Evolutionary conservation across 2,888 invertebrate species (phyloP), one percentile per base, ranked within the genome.

Genomic region (Alitta virens): DNA sequence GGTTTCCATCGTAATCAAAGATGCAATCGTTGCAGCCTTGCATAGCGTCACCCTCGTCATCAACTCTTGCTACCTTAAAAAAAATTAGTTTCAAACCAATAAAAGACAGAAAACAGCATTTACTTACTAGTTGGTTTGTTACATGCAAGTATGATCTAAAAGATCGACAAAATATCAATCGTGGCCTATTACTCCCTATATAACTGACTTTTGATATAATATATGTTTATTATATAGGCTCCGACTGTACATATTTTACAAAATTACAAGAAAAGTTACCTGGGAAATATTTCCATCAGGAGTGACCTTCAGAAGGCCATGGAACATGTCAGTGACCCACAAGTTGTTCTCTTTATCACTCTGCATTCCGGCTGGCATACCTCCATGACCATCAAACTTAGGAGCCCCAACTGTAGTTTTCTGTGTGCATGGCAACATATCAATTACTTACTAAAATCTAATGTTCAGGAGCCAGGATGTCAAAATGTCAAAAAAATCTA

Each of bases 321-420:
- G 75, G 46, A 77, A 71, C 78, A 78, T 78, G 63, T 78, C 78
- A 26, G 78, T 77, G 25, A 78, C 73, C 73, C 74, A 78, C 23
- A 78, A 64, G 56, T 73, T 70, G 58, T 72, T 72, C 5, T 76
- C 70, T 23, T 69, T 68, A 61, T 78, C 77, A 67, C 72, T 72
- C 66, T 78, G 78, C 64, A 76, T 76, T 0, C 78, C 78, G 18
- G 78, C 78, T 23, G 78, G 78, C 14, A 78, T 70, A 0, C 78
- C 78, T 3, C 77, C 78, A 67, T 61, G 50, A 3, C 72, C 74
- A 56, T 68, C 68, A 27, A 75, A 68, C 26, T 38, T 57, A 1
- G 78, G 78, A 49, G 65, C 67, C 64, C 74, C 74, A 5, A 77
- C 14, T 21, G 75, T 57, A 14, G 66, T 65, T 3, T 62, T 50